Evolutionary conservation across 2,113 vertebrate species (phyloP), one percentile per base, ranked within the genome.

Genomic region (Aix galericulata): DNA sequence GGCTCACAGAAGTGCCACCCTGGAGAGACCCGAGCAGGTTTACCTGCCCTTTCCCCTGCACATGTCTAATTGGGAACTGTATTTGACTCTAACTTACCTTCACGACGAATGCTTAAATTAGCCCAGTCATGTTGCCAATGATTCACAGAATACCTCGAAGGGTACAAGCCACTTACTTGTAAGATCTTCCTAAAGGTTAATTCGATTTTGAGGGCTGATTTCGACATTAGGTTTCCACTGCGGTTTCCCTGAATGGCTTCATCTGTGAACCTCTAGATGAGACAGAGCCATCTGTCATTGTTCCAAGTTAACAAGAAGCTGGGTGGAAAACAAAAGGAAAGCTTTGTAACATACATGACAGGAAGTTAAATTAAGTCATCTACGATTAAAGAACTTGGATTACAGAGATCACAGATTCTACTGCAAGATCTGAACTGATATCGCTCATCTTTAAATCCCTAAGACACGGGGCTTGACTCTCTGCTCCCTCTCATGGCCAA

Each of bases 141-240:
- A 62, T 58, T 68, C 75, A 52, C 78, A 66, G 71, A 56, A 63
- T 36, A 63, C 31, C 55, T 50, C 2, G 16, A 38, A 86, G n/a
- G 23, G 52, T 50, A 88, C 27, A 36, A 59, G 32, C 6, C 46
- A 66, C 76, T 76, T 56, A 68, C 87, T 62, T 27, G 56, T 3
- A 25, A 87, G 80, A 60, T 56, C 55, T 52, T 72, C 64, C 86
- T 64, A 67, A 92, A 90, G 82, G 77, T 68, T 81, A 86, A 94
- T 88, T 67, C 10, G 29, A 59, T 77, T 83, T 34, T 20, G 18
- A 86, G 36, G 60, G 46, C 25, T 34, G 29, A 36, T 52, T 32
- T 86, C 52, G 40, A 16, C 2, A 8, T 1, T 2, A 1, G 7
- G 18, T 55, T 91, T 75, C 16, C 63, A 9, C 46, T 56, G 88